Conservation (phyloP, 92 coral and sea anemone genomes). For the Chrysogorgia sp. region DNA sequence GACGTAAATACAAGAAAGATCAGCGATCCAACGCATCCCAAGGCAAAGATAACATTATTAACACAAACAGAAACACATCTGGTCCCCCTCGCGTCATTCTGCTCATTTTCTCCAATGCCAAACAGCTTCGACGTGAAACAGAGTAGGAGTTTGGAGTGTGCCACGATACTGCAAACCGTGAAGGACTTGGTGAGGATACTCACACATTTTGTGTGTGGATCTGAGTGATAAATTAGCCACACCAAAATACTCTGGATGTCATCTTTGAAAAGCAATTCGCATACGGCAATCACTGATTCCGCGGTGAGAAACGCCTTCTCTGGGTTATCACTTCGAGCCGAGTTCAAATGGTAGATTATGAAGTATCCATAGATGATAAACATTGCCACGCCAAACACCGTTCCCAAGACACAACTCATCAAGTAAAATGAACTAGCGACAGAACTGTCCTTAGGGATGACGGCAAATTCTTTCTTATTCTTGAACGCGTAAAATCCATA, state of each 20-base stretch:
- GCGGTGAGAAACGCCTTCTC: neutral
- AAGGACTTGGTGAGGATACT: neutral
- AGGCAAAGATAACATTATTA: too few species aligned
- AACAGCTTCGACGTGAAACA: conserved; percentile 10
- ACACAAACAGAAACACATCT: too few species aligned
- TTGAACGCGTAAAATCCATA: neutral
- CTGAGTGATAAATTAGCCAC: neutral
- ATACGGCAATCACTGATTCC: neutral
- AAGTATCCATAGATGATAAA: neutral
- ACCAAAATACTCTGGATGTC: neutral
- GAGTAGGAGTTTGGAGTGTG: conserved; percentile 5
- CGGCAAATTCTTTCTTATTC: neutral
- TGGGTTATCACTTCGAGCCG: neutral
- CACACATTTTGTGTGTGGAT: neutral
- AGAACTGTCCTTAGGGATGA: neutral
- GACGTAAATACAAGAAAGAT: too few species aligned
- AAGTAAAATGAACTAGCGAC: neutral
- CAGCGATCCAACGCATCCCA: too few species aligned
- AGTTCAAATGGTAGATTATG: neutral
- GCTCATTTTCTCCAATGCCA: conserved; percentile 15
- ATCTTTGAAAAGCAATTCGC: conserved; percentile 6
- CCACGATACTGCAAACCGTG: conserved; percentile 9
- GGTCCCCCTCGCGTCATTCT: too few species aligned
- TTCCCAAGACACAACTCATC: conserved; percentile 8
- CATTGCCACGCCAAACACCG: neutral